Base-by-base conservation (phyloP, 2,113 vertebrate species). In the Hipposideros armiger region DNA sequence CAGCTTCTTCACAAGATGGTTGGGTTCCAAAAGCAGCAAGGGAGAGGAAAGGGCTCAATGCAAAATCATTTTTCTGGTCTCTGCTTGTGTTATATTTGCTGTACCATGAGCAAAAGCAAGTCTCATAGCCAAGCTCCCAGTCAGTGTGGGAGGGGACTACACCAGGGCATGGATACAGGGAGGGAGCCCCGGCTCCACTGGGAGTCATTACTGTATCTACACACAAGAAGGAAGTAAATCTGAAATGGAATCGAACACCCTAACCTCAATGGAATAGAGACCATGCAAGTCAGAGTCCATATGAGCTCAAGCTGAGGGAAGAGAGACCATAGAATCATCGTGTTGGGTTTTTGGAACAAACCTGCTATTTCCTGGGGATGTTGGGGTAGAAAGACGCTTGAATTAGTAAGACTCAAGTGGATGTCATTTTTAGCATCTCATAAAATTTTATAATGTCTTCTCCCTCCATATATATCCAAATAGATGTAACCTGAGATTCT, bases 141-240 rank as follows among this genome's bases (percentile, higher is more conserved):
- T 62, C 47, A 42, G 19, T 26, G 56, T 85, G 93, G 78, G 84
- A 73, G 66, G 77, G n/a, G 32, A 70, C 16, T 3, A 6, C 73
- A 73, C 11, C 28, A 74, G 60, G 62, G 60, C n/a, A 17, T 90
- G 80, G 80, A 40, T 36, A 32, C 5, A 47, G 11, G 30, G 26
- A 72, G 58, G 70, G 94, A 60, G 54, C 7, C 70, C 86, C 24
- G 73, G 56, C 45, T 91, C 45, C 64, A 0, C 0, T 36, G 77
- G 96, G 87, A 88, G 54, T 67, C 72, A 73, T 96, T 54, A 84
- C 84, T 92, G 6, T 66, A 64, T 50, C 92, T 91, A n/a, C 92
- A 87, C 93, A 80, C 91, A 83, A 94, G 85, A 85, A 95, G 96
- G 95, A 98, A 97, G 94, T 67, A 47, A 67, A 73, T 96, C 50